These are phyloP conservation scores for Riptortus pedestris DNA, from an alignment of 1,140 invertebrate species.

Conservation along the genomic window DNA sequence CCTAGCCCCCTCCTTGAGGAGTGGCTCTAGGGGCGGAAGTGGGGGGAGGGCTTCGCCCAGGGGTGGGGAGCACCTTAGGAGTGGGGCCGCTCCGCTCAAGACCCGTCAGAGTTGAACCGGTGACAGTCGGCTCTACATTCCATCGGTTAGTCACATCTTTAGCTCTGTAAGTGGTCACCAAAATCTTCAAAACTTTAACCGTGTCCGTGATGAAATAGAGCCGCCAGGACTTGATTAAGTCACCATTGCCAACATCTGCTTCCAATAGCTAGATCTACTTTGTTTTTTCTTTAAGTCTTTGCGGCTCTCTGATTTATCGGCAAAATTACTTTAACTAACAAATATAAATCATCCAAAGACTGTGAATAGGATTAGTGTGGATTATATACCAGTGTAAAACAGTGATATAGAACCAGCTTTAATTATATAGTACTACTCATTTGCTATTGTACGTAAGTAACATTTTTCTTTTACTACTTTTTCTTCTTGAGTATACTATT, in stretches of 20 bases:
- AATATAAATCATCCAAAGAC: background rate
- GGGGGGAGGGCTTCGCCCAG: background rate
- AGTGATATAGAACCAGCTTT: background rate
- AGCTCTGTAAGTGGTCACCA: constrained; percentile 9
- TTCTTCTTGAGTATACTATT: no score
- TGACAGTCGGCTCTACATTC: constrained; percentile 46
- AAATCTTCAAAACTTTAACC: background rate
- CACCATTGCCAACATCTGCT: background rate
- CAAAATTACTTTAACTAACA: background rate
- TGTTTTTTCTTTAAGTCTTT: background rate
- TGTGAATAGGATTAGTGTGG: constrained; percentile 5
- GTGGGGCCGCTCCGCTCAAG: constrained; percentile 5
- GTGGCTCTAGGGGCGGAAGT: background rate
- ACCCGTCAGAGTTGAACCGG: constrained; percentile 42
- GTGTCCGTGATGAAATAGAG: background rate
- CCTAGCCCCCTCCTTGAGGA: background rate
- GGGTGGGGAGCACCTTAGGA: constrained; percentile 4
- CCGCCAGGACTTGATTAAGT: constrained; percentile 6
- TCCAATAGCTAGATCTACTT: no score
- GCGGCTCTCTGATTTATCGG: background rate
- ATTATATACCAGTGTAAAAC: background rate
- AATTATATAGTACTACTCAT: background rate
- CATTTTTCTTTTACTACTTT: background rate
- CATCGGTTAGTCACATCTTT: constrained; percentile 35
- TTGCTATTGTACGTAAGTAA: constrained; percentile 2